Evolutionary conservation across 1,140 invertebrate species (phyloP), one percentile per base, ranked within the genome.

Genomic region (Sitobion miscanthi): DNA sequence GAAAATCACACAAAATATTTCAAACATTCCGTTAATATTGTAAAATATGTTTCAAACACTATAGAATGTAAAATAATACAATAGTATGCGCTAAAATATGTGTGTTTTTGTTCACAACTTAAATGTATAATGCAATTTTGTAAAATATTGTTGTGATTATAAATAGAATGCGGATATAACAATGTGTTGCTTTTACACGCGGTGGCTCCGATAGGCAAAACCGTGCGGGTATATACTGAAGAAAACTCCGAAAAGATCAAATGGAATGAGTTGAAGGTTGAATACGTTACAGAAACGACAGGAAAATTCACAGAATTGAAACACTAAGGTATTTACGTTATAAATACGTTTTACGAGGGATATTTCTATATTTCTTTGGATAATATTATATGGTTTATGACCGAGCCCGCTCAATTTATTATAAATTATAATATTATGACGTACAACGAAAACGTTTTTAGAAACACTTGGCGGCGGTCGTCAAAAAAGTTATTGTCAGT

Each of bases 401-500:
- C 14, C 49, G 49, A 20, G 14, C 49, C 17, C 17, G 2, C 49
- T 20, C 49, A 52, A 52, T 52, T 20, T 1, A 17, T 52, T 52
- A 52, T 52, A 14, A 52, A 52, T 17, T 52, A 1, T 52, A 20
- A 52, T 52, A 14, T 49, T 9, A 1, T 49, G 47, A 17, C 14
- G 47, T 49, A 52, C 17, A 52, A 52, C 3, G 47, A 49, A 1
- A 52, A 52, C 49, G 14, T 21, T 83, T 21, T 49, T 30, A 96
- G 95, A 95, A 96, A 94, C 97, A 98, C 95, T 95, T 97, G 93
- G 96, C 96, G 93, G 97, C 96, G 62, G 97, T 97, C 38, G 97
- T 97, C 30, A 97, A 97, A 95, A 97, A 96, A 94, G 97, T 98
- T 1, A 95, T 98, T 93, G 97, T 98, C 93, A 97, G 97, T 11